Conservation (phyloP, 2,797 vertebrate species). For the Rachycentron canadum region DNA sequence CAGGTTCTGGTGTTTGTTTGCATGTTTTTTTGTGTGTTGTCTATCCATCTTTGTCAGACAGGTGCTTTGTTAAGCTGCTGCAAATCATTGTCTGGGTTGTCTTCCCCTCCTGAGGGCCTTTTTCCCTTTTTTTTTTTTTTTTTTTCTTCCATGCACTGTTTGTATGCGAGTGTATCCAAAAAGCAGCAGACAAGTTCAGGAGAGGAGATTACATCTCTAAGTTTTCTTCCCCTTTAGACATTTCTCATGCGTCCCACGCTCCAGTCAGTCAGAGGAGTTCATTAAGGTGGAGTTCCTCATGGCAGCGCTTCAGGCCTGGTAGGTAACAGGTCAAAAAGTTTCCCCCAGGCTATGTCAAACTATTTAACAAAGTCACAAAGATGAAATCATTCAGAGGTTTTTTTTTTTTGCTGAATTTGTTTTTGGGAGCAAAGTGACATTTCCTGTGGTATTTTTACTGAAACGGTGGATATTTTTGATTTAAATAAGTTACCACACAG, state of each 20-base stretch:
- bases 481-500: too few relatives aligned
- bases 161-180: constrained; percentile 62
- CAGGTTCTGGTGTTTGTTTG: constrained; percentile 69
- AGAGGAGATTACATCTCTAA: constrained; percentile 67
- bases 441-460: too few relatives aligned
- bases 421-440: background rate
- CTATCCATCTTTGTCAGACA: constrained; percentile 63
- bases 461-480: too few relatives aligned
- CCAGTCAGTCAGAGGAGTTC: constrained; percentile 67
- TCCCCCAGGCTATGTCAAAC: constrained; percentile 38
- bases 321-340: constrained; percentile 65
- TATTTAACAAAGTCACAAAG: constrained; percentile 38
- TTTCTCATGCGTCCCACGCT: constrained; percentile 63
- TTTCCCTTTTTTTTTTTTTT: constrained; percentile 25
- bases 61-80: constrained; percentile 79
- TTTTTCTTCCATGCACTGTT: constrained; percentile 34
- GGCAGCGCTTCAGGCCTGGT: constrained; percentile 35
- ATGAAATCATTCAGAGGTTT: background rate
- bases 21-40: constrained; percentile 58
- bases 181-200: constrained; percentile 60
- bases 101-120: constrained; percentile 62
- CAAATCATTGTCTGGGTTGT: constrained; percentile 78
- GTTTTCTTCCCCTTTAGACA: constrained; percentile 51
- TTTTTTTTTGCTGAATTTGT: constrained; percentile 2
- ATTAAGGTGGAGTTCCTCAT: constrained; percentile 62